These are phyloP conservation scores for Serrognathus titanus DNA, from an alignment of 2,888 invertebrate genomes.

Conservation along the genomic window DNA sequence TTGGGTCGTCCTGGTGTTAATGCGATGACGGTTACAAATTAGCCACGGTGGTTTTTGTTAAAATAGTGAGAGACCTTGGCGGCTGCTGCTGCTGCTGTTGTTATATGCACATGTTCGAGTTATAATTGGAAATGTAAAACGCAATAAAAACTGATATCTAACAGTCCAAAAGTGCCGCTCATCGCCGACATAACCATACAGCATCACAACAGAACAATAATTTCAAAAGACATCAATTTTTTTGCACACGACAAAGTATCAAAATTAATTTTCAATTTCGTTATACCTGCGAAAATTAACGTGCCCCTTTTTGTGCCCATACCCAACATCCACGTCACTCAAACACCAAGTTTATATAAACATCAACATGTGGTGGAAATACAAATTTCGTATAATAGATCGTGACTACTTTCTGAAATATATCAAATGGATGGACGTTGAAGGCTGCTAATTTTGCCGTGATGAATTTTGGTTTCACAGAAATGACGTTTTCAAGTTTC, in stretches of 20 bases:
- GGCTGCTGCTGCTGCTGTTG: conserved; percentile 6
- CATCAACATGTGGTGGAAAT: no score
- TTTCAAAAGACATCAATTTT: no score
- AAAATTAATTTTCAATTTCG: no score
- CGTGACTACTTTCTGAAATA: no score
- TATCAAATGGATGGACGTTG: background rate
- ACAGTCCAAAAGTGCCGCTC: background rate
- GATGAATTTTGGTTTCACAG: background rate
- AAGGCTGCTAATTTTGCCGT: background rate
- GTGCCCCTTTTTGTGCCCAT: no score
- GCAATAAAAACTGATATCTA: background rate
- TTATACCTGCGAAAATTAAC: no score
- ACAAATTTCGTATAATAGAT: no score
- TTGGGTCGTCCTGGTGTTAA: conserved; percentile 23
- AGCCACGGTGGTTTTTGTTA: conserved; percentile 20
- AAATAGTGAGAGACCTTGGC: conserved; percentile 11
- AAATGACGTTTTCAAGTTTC: background rate
- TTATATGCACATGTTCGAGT: conserved; percentile 13
- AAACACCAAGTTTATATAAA: no score
- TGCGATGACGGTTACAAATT: conserved; percentile 29
- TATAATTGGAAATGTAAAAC: conserved; percentile 13
- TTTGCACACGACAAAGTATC: no score
- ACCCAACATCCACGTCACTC: no score
- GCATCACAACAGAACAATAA: background rate
- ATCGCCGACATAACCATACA: background rate